Percentiles rank a stretch among this genome's conserved stretches.
These are phyloP conservation scores for Podilymbus podiceps DNA, from an alignment of 2,113 vertebrate genomes.

Conservation along the genomic window DNA sequence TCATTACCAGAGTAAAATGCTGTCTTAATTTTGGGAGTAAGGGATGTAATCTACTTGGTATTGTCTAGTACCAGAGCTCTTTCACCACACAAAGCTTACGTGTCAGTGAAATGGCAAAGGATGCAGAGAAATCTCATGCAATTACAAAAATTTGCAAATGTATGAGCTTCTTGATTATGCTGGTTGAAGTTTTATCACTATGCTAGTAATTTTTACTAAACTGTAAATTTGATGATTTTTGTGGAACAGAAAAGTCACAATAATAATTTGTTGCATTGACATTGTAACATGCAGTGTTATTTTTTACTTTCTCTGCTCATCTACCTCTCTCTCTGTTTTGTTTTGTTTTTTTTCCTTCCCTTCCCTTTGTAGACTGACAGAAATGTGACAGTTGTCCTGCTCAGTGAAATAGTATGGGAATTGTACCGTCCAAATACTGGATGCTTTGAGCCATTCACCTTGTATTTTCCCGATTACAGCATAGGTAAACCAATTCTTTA, in stretches of 20 bases:
- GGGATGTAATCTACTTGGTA: background rate
- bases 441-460: constrained; percentile 89
- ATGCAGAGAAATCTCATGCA: constrained; percentile 18
- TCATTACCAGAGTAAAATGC: background rate
- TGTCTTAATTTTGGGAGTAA: constrained; percentile 2
- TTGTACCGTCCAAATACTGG: constrained; percentile 88
- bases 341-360: background rate
- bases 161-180: constrained; percentile 57
- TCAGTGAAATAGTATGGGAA: constrained; percentile 96
- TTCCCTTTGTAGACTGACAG: constrained; percentile 79
- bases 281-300: background rate
- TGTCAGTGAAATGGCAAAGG: constrained; percentile 1
- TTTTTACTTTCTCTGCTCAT: background rate
- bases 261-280: constrained; percentile 16
- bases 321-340: background rate
- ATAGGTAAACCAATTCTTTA: constrained; percentile 82
- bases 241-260: constrained; percentile 17
- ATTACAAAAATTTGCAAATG: constrained; percentile 47
- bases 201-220: constrained; percentile 47
- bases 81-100: background rate
- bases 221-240: constrained; percentile 36
- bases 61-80: background rate
- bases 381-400: constrained; percentile 89
- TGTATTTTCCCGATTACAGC: constrained; percentile 95
- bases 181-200: constrained; percentile 44